Evolutionary conservation across 2,113 vertebrate species (phyloP).

Genomic region (Campylomormyrus numenius): DNA sequence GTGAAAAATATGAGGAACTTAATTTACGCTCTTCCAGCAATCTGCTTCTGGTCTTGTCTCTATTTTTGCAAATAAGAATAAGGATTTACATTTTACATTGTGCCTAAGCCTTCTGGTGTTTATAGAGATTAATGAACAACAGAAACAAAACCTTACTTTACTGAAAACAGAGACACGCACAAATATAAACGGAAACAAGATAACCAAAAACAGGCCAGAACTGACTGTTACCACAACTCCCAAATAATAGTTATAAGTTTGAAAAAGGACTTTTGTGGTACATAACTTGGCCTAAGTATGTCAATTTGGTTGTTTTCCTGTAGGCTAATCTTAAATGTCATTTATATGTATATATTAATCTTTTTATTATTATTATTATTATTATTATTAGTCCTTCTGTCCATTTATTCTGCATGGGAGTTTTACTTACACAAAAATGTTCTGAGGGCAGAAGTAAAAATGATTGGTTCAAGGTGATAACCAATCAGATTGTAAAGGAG

Average conservation of each 20-base stretch:
- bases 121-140: not conserved
- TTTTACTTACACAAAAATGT: too few species aligned
- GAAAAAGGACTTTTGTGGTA: not conserved
- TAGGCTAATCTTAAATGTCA: not conserved
- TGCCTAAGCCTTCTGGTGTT: not conserved
- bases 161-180: not conserved
- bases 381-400: not conserved
- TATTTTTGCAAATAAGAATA: not conserved
- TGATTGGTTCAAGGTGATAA: too few species aligned
- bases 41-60: not conserved
- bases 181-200: not conserved
- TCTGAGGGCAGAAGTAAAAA: too few species aligned
- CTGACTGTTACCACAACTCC: not conserved
- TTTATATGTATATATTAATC: not conserved
- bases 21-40: not conserved
- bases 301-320: too few species aligned
- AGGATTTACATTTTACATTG: not conserved
- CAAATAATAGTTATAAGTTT: not conserved
- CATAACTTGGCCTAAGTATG: not conserved
- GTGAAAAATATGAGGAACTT: not conserved
- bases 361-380: not conserved
- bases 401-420: too few species aligned
- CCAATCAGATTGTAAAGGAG: too few species aligned
- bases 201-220: not conserved
- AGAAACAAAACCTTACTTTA: not conserved